These are phyloP conservation scores for Poicephalus meyeri DNA, from an alignment of 2,113 vertebrate genomes.

Conservation along the genomic window DNA sequence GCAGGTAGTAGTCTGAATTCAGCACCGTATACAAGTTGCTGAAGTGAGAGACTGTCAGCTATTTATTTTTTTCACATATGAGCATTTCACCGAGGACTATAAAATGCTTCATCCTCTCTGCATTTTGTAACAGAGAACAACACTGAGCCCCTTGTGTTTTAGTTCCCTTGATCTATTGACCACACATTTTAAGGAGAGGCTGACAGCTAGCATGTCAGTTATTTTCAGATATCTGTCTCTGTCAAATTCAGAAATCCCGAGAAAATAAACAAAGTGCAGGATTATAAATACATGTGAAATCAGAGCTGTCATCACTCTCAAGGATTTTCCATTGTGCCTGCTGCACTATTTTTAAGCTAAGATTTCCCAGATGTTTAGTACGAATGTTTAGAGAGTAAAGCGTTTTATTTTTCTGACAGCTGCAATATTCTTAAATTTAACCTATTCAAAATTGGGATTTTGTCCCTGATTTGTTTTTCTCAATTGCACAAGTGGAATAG, in stretches of 20 bases:
- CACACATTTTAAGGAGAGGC: constrained; percentile 51
- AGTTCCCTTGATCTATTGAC: constrained; percentile 41
- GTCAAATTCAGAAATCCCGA: constrained; percentile 60
- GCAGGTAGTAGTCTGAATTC: constrained; percentile 22
- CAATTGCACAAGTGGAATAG: neutral
- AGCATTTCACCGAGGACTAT: constrained; percentile 37
- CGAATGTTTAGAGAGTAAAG: constrained; percentile 33
- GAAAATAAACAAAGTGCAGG: constrained; percentile 47
- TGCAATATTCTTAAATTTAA: constrained; percentile 9
- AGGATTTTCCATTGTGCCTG: constrained; percentile 63
- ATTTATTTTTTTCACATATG: constrained; percentile 48
- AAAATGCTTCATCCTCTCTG: constrained; percentile 44
- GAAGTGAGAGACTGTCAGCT: constrained; percentile 42
- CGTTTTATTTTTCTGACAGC: constrained; percentile 9
- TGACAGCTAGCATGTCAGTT: constrained; percentile 61
- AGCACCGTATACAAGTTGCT: neutral
- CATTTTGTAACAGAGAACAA: constrained; percentile 7
- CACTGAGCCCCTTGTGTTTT: constrained; percentile 33
- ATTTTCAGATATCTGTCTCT: constrained; percentile 63
- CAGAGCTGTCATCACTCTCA: constrained; percentile 60
- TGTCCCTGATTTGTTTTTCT: neutral
- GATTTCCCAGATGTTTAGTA: constrained; percentile 63
- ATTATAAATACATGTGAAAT: constrained; percentile 65
- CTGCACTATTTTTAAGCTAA: constrained; percentile 50
- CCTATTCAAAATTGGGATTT: neutral